Evolutionary conservation across 2,797 vertebrate genomes (phyloP), one percentile per base, ranked within the genome.

Genomic region (Spatula versicolor): DNA sequence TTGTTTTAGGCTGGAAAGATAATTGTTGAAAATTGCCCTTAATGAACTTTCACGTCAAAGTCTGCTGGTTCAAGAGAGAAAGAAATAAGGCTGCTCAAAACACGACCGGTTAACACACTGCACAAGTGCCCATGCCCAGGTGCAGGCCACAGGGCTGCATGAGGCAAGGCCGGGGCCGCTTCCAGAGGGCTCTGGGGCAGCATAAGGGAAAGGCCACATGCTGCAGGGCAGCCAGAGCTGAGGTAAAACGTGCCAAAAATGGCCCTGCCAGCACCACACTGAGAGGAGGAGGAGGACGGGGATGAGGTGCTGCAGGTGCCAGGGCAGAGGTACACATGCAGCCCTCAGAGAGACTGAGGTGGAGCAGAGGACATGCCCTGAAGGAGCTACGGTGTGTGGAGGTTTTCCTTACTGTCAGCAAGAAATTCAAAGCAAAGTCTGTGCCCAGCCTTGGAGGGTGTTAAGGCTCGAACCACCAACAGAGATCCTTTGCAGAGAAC

Each of bases 11-110:
- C 33, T 90, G 66, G 66, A 43, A 82, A 91, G 73, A 83, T 75
- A 90, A 91, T 88, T 66, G 78, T 37, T 16, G 41, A 91, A 80
- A 94, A 92, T 92, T 73, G 28, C 78, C 72, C 69, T 62, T 87
- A 86, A 95, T 76, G 81, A 92, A 89, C 75, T 91, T 95, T 75
- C 82, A 89, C 83, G n/a, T 31, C 1, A 11, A 77, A 69, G 52
- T 45, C 33, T 88, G 68, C 75, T 77, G 81, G 64, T 60, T 95
- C 43, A 3, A n/a, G 9, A 52, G 20, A 39, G 54, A 41, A 64
- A 58, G 5, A 56, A 67, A 45, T 9, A 63, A 48, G 0, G 3
- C 10, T 26, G 56, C n/a, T 72, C 59, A 33, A 67, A 90, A 82
- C 11, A 23, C 20, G 75, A 22, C 3, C 30, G 43, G 5, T 8